A percentile compares a stretch with the other conserved stretches of the same genome.
Conservation (phyloP, 2,113 vertebrate species). For the Thalassoma bifasciatum region DNA sequence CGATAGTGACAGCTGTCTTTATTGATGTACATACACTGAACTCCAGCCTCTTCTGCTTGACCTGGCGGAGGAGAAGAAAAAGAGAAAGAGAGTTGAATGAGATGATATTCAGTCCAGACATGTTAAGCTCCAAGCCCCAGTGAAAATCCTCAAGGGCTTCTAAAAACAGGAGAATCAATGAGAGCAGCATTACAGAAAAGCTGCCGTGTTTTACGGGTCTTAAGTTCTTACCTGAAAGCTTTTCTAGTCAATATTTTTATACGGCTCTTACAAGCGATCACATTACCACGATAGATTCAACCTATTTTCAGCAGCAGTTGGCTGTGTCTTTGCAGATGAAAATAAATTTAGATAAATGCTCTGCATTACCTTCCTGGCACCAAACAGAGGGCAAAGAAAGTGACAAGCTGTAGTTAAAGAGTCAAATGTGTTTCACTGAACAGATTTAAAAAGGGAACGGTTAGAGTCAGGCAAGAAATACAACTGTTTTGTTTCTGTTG, state of each 20-base stretch:
- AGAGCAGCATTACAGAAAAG: conserved; percentile 11
- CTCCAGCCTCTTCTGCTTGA: conserved; percentile 54
- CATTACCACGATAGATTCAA: background rate
- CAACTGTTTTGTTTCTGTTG: background rate
- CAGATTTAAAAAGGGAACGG: too few relatives aligned
- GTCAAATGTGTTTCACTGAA: too few relatives aligned
- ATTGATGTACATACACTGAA: conserved; percentile 79
- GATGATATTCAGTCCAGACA: conserved; percentile 8
- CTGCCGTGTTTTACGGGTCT: conserved; percentile 1
- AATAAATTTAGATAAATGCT: background rate
- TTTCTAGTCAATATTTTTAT: conserved; percentile 1
- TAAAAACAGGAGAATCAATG: conserved; percentile 30
- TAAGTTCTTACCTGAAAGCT: background rate
- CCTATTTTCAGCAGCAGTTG: background rate
- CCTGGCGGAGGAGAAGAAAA: conserved; percentile 47
- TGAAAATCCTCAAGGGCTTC: conserved; percentile 28
- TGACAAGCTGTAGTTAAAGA: background rate
- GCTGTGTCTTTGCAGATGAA: background rate
- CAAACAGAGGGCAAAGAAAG: background rate
- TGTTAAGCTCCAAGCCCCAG: background rate
- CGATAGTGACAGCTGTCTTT: conserved; percentile 76
- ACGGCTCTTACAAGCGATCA: background rate
- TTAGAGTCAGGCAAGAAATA: too few relatives aligned
- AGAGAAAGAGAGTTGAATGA: background rate
- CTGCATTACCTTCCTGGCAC: background rate